phyloP scores from a whole-genome alignment of 2,113 vertebrate genomes.

The Syngnathoides biaculeatus region DNA sequence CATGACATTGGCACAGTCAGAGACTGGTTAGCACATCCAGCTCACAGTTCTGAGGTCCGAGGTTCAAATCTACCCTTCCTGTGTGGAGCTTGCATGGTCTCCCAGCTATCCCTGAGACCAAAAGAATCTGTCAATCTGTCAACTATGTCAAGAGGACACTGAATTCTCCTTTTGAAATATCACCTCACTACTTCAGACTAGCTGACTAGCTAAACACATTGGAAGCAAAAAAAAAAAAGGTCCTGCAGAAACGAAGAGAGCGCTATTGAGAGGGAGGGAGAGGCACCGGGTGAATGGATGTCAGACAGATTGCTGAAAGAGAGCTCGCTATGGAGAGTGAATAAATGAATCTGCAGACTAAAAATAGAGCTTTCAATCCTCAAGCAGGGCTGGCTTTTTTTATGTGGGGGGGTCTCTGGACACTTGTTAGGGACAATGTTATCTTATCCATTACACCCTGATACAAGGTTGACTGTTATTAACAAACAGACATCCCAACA shows the following conservation, averaged over 20 bases:
- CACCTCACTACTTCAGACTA: conserved; percentile 5
- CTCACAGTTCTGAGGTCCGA: too few relatives aligned
- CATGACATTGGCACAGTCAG: too few relatives aligned
- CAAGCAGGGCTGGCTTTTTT: conserved; percentile 37
- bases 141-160: too few relatives aligned
- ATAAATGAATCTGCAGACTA: conserved; percentile 62
- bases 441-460: conserved; percentile 47
- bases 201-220: conserved; percentile 31
- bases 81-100: background rate
- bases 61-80: too few relatives aligned
- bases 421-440: conserved; percentile 58
- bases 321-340: conserved; percentile 28
- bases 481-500: conserved; percentile 10
- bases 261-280: conserved; percentile 16
- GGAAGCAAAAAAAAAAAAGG: conserved; percentile 17
- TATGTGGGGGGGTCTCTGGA: conserved; percentile 44
- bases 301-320: conserved; percentile 37
- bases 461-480: conserved; percentile 29
- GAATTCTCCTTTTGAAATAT: conserved; percentile 8
- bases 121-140: conserved; percentile 25
- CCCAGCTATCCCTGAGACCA: conserved; percentile 1
- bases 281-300: conserved; percentile 27
- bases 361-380: conserved; percentile 56
- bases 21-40: too few relatives aligned
- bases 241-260: conserved; percentile 8